These are phyloP conservation scores for Alosa sapidissima DNA, from an alignment of 2,797 vertebrate species.

Conservation along the genomic window DNA sequence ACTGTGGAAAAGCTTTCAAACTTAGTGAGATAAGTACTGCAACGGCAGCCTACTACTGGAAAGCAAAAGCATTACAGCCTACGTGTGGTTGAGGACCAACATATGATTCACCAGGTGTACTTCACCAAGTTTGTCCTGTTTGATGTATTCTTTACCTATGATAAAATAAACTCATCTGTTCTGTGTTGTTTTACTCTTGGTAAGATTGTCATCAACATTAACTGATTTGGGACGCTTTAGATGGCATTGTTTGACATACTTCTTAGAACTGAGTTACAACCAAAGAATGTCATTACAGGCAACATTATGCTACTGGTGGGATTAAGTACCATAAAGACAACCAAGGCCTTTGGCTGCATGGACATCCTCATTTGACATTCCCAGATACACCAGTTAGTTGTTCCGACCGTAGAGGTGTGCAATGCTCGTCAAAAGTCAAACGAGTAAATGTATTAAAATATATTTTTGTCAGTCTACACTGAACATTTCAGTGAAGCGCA, in stretches of 20 bases:
- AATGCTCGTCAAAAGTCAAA: too few relatives aligned
- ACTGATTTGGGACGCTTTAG: background rate
- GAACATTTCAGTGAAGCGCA: too few relatives aligned
- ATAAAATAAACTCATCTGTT: background rate
- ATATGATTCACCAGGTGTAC: background rate
- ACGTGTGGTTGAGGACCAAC: background rate
- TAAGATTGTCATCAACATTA: background rate
- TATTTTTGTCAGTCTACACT: background rate
- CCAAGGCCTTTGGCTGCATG: background rate
- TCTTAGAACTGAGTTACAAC: background rate
- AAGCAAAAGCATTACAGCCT: background rate
- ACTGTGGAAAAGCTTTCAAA: background rate
- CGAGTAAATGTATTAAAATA: background rate
- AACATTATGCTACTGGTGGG: background rate
- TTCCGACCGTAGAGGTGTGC: too few relatives aligned
- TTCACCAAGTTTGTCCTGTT: background rate
- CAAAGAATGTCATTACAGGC: background rate
- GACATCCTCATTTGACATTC: too few relatives aligned
- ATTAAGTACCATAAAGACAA: background rate
- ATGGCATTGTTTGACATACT: background rate
- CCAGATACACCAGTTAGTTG: too few relatives aligned
- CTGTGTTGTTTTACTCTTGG: background rate
- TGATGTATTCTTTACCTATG: background rate
- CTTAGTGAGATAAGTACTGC: background rate
- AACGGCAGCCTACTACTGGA: background rate